These are phyloP conservation scores for Chelonoidis abingdonii DNA, from an alignment of 2,113 vertebrate species.

Conservation along the genomic window DNA sequence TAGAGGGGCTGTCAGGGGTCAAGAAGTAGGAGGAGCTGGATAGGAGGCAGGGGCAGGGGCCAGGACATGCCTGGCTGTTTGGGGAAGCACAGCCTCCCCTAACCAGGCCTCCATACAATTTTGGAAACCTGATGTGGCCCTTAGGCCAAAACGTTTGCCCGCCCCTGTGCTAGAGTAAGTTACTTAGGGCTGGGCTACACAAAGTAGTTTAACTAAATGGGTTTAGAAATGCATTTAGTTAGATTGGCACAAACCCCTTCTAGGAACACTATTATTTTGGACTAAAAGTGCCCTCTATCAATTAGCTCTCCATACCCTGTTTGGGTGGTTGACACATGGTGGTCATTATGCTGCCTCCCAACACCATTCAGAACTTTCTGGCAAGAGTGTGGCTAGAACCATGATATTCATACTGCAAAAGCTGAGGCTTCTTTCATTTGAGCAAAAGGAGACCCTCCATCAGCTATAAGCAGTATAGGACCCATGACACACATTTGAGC, in stretches of 20 bases:
- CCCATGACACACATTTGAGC: rapidly evolving
- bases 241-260: neutral
- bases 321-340: neutral
- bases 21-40: no score
- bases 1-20: no score
- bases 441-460: neutral
- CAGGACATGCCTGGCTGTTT: no score
- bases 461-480: neutral
- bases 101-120: no score
- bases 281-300: neutral
- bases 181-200: neutral
- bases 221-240: neutral
- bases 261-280: neutral
- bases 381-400: neutral
- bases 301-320: neutral
- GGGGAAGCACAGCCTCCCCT: no score
- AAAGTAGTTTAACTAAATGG: neutral
- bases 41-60: no score
- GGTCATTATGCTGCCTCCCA: neutral
- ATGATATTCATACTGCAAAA: neutral
- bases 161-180: neutral
- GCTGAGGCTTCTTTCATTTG: neutral
- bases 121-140: no score
- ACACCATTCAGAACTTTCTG: neutral
- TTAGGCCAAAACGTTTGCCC: no score